Evolutionary conservation across 2,797 vertebrate genomes (phyloP), one percentile per base, ranked within the genome.

Genomic region (Phrynocephalus guinanensis): DNA sequence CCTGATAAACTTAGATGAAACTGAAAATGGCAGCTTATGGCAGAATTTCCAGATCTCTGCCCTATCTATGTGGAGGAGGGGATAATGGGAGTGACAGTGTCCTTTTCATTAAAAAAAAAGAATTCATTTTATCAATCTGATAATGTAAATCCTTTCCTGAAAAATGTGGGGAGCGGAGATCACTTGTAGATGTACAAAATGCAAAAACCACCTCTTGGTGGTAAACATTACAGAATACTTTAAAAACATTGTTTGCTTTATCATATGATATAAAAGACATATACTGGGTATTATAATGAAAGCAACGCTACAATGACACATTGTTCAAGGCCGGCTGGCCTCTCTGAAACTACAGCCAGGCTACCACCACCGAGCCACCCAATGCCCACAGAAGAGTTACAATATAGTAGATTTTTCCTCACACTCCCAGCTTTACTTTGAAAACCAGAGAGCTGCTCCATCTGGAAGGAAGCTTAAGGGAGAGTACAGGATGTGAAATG

Each of bases 401-500:
- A 48, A 16, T 3, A 22, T 48, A 18, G 22, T 38, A 50, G 2
- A 28, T 73, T 38, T 13, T 13, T 22, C 38, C 79, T 67, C 83
- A 50, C 50, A 67, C 63, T 56, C 33, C 79, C 28, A 30, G 2
- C 24, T 91, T 72, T 77, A 18, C 38, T 56, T 87, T 79, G 85
- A 86, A 89, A 92, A 86, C n/a, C 77, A 16, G 67, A 86, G 76
- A 86, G 76, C 44, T 4, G 30, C 71, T 9, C 3, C 85, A 81
- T 0, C 0, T 87, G 48, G 85, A 86, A 88, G 70, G 15, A 0
- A 89, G 92, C 11, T 86, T 77, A 87, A 56, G 20, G 0, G 0
- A 68, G 44, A 93, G 68, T 75, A 86, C 87, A 88, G 82, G 5
- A 68, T 79, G 77, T 92, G 81, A 90, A 91, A 92, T 63, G 85